Base-by-base conservation (phyloP, 2,113 vertebrate genomes). In the Tichodroma muraria region DNA sequence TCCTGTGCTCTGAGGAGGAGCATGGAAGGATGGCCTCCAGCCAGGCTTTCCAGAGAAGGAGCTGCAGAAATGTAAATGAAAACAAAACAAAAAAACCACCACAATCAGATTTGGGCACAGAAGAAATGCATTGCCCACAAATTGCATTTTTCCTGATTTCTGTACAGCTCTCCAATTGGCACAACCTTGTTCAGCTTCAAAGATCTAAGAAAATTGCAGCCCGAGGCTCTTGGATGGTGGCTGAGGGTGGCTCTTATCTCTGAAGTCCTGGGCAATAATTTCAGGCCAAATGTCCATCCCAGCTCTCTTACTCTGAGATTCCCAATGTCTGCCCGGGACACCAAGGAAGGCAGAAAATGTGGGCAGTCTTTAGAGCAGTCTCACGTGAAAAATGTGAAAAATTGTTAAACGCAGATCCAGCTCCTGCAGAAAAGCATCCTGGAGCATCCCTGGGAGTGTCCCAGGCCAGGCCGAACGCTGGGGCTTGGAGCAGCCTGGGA, bases 171-270 rank as follows among this genome's bases (percentile, higher is more conserved):
- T 80, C 54, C 63, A 80, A 10, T 40, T 88, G 85, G n/a, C 35
- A 85, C 90, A 83, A 28, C 75, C 76, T 90, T 38, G 66, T 45
- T 88, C 2, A 80, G 79, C 68, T 85, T 94, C 84, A 91, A 85
- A 96, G 90, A 47, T 20, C 33, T 54, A 10, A 90, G 90, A 17
- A 95, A 90, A 90, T 80, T 8, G 4, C 40, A 86, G 90, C 95
- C 92, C 21, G 0, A 24, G 92, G 92, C 92, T 83, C 82, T 73
- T 65, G 76, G 90, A 50, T 50, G 13, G 53, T 38, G 81, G 10
- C 70, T 60, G 90, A 93, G 66, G 0, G 54, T 54, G 50, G 68
- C 66, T 93, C 42, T 90, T 76, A 53, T 85, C 84, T 1, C 7
- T 31, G 37, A 25, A n/a, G 15, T 82, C 86, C 85, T 28, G 69